Conservation (phyloP, 2,888 invertebrate genomes). For the Chouioia cunea region DNA sequence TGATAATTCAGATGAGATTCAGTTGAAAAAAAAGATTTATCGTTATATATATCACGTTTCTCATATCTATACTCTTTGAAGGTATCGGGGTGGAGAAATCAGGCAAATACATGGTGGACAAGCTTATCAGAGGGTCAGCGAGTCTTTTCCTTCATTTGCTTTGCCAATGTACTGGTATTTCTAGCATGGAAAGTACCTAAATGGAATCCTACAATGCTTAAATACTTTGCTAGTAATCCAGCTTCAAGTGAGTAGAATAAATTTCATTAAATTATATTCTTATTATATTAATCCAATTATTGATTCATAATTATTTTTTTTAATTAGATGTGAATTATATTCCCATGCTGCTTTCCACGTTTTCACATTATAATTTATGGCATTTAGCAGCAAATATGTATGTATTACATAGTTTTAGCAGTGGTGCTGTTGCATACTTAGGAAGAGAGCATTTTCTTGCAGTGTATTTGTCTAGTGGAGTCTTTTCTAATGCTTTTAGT, state of each 20-base stretch:
- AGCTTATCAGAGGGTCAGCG: constrained; percentile 80
- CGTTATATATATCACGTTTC: constrained; percentile 34
- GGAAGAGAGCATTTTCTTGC: constrained; percentile 94
- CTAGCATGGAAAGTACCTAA: constrained; percentile 84
- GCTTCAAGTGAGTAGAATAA: constrained; percentile 75
- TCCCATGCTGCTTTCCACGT: constrained; percentile 94
- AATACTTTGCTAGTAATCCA: constrained; percentile 88
- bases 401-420: constrained; percentile 88
- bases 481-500: constrained; percentile 88
- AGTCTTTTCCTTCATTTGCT: constrained; percentile 84
- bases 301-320: constrained; percentile 29
- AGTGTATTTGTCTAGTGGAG: constrained; percentile 90
- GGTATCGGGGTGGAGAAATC: constrained; percentile 59
- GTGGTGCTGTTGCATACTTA: constrained; percentile 77
- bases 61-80: constrained; percentile 45
- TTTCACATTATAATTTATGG: constrained; percentile 89
- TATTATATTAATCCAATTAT: constrained; percentile 4
- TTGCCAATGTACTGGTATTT: constrained; percentile 84
- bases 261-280: constrained; percentile 3
- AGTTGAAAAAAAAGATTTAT: too few relatives aligned
- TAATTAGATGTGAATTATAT: constrained; percentile 79
- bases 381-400: constrained; percentile 97
- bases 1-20: too few relatives aligned
- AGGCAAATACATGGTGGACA: constrained; percentile 78
- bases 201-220: constrained; percentile 80